phyloP scores from a whole-genome alignment of 1,140 invertebrate species.

The Galendromus occidentalis region DNA sequence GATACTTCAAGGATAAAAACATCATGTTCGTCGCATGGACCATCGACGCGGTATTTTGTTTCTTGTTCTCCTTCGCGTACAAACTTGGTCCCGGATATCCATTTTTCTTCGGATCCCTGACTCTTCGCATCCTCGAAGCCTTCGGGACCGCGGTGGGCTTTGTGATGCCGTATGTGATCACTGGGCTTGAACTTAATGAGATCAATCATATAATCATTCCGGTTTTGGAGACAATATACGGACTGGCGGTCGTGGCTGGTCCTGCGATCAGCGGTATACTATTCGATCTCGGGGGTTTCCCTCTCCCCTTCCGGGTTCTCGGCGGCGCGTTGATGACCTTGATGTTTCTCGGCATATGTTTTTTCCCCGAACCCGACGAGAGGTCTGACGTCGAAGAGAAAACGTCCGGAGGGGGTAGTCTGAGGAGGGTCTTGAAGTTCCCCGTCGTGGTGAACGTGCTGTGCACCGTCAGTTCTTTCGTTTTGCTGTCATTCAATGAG shows the following conservation, averaged over 20 bases:
- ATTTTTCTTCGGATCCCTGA: neutral
- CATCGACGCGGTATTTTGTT: neutral
- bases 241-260: neutral
- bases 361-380: neutral
- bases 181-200: neutral
- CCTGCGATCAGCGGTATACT: neutral
- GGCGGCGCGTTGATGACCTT: neutral
- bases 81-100: neutral
- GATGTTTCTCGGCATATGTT: neutral
- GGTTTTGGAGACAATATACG: neutral
- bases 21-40: neutral
- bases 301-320: neutral
- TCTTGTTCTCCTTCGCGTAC: neutral
- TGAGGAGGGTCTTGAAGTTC: neutral
- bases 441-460: neutral
- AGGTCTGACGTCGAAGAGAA: neutral
- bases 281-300: neutral
- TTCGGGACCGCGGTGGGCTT: neutral
- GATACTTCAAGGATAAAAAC: neutral
- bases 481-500: neutral
- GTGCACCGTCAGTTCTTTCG: neutral
- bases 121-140: neutral
- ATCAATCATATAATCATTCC: neutral
- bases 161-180: neutral
- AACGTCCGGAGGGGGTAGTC: neutral